Percentiles rank a stretch among this genome's conserved stretches.
phyloP scores from a whole-genome alignment of 2,113 vertebrate genomes.

The Budorcas taxicolor region DNA sequence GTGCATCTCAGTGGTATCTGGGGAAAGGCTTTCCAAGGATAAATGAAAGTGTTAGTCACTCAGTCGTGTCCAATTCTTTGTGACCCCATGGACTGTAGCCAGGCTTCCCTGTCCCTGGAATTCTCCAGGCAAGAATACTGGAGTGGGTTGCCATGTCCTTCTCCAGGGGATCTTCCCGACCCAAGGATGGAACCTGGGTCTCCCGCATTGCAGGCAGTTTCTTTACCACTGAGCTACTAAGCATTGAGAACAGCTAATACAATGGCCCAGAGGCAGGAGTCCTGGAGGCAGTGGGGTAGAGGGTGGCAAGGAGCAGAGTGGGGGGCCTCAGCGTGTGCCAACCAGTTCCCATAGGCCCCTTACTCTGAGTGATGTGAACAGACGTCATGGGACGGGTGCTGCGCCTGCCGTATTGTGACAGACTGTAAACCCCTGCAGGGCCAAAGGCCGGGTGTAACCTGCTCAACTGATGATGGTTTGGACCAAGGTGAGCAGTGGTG shows the following conservation, averaged over 20 bases:
- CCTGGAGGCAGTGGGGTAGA: background rate
- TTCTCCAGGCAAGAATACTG: background rate
- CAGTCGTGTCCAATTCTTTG: background rate
- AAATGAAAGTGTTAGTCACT: background rate
- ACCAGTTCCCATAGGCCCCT: background rate
- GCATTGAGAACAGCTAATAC: background rate
- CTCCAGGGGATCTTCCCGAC: background rate
- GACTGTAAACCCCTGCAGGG: rapidly evolving
- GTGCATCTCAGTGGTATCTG: background rate
- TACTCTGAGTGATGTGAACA: background rate
- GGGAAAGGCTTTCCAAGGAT: background rate
- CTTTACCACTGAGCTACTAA: background rate
- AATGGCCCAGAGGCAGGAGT: background rate
- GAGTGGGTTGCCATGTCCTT: background rate
- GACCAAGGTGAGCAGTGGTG: rapidly evolving
- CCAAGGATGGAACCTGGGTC: background rate
- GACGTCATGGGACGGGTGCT: background rate
- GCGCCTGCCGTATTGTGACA: background rate
- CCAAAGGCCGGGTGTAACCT: background rate
- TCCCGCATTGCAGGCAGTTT: background rate
- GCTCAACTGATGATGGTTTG: too few species aligned
- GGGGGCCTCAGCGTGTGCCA: background rate
- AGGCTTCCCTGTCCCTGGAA: background rate
- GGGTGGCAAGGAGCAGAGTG: background rate
- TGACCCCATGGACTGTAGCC: background rate